Evolutionary conservation across 2,888 invertebrate genomes (phyloP).

Genomic region (Baronia brevicornis): DNA sequence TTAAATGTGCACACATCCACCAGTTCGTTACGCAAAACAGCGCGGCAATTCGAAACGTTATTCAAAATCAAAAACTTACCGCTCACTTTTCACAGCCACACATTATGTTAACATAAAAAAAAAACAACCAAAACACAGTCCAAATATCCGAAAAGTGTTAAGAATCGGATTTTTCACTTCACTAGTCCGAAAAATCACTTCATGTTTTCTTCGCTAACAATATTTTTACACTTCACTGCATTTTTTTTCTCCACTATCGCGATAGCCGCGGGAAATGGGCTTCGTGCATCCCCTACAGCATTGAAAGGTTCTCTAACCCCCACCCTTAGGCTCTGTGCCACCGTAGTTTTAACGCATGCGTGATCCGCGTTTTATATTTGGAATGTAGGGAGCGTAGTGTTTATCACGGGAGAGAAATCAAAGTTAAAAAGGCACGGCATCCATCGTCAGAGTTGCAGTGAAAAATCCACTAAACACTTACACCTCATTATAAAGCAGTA

Average conservation of each 20-base stretch:
- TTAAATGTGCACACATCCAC: too few species aligned
- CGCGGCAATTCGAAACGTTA: too few species aligned
- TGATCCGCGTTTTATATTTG: not conserved
- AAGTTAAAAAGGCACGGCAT: too few species aligned
- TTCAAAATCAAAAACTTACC: slow-evolving; percentile 14
- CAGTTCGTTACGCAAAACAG: too few species aligned
- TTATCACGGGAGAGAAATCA: slow-evolving; percentile 3
- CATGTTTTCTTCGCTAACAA: slow-evolving; percentile 5
- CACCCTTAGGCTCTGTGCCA: slow-evolving; percentile 7
- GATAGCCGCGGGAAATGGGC: not conserved
- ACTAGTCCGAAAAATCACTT: slow-evolving; percentile 9
- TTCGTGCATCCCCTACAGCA: slow-evolving; percentile 10
- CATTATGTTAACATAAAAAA: slow-evolving; percentile 1
- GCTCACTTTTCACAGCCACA: slow-evolving; percentile 10
- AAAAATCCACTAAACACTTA: too few species aligned
- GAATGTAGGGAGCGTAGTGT: slow-evolving; percentile 1
- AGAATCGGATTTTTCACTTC: slow-evolving; percentile 6
- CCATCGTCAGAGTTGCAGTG: too few species aligned
- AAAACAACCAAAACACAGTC: slow-evolving; percentile 1
- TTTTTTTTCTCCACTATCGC: slow-evolving; percentile 10
- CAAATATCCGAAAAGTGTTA: not conserved
- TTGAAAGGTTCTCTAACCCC: slow-evolving; percentile 11
- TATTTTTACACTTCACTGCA: slow-evolving; percentile 12
- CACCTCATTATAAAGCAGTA: too few species aligned
- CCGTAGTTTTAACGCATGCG: slow-evolving; percentile 7